Percentiles rank a stretch among this genome's conserved stretches.
Conservation (phyloP, 1,140 invertebrate genomes). For the Alviniconcha marisindica region DNA sequence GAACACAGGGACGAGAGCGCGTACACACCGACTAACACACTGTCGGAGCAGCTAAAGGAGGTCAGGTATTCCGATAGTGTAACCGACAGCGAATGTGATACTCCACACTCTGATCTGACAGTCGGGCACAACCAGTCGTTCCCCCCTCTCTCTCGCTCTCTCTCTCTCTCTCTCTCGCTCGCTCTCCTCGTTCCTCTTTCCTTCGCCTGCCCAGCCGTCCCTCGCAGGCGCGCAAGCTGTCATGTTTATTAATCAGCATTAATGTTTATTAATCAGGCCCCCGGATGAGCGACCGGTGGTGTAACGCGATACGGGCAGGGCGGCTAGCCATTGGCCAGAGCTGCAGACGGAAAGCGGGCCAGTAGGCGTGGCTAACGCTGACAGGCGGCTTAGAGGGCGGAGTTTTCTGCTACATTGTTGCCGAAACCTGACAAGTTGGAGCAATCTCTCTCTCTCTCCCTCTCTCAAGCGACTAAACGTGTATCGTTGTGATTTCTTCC, state of each 20-base stretch:
- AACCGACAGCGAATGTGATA: constrained; percentile 18
- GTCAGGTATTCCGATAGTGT: background rate
- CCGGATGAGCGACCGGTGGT: constrained; percentile 25
- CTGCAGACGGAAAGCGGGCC: background rate
- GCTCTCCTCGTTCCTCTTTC: background rate
- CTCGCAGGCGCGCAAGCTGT: background rate
- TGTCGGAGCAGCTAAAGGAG: background rate
- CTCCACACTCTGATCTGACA: background rate
- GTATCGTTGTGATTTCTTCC: no score
- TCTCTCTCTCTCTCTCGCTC: background rate
- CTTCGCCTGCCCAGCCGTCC: background rate
- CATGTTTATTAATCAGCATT: constrained; percentile 28
- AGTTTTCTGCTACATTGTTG: background rate
- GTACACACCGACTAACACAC: constrained; percentile 5
- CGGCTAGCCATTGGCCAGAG: constrained; percentile 21
- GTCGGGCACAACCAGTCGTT: background rate
- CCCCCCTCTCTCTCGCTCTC: background rate
- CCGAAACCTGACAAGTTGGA: background rate
- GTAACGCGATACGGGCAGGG: constrained; percentile 35
- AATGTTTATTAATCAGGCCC: constrained; percentile 27
- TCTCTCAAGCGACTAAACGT: no score
- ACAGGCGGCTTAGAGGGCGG: constrained; percentile 7
- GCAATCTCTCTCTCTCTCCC: constrained; percentile 18
- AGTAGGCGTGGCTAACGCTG: constrained; percentile 23
- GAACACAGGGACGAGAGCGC: background rate